These are phyloP conservation scores for Osmoderma eremita DNA, from an alignment of 2,888 invertebrate genomes.

Conservation along the genomic window DNA sequence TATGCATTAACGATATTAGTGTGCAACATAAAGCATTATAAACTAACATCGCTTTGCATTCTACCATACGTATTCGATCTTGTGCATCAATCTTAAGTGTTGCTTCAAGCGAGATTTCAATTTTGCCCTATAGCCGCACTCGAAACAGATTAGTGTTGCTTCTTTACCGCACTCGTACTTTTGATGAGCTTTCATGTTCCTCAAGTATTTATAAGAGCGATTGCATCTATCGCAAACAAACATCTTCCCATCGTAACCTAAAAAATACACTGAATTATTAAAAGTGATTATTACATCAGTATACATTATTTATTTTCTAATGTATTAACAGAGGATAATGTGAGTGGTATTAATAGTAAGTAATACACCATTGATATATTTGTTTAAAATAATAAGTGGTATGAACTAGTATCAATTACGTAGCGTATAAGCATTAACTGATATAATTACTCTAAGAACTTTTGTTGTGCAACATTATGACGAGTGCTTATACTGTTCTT, in stretches of 20 bases:
- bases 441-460: too few species aligned
- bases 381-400: not conserved
- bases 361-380: constrained; percentile 11
- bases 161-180: constrained; percentile 45
- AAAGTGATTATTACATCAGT: too few species aligned
- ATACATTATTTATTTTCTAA: not conserved
- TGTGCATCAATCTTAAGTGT: constrained; percentile 43
- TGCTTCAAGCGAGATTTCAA: constrained; percentile 42
- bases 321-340: not conserved
- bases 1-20: constrained; percentile 13
- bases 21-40: constrained; percentile 1
- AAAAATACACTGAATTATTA: not conserved
- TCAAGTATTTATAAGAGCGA: constrained; percentile 50
- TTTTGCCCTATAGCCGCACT: constrained; percentile 42
- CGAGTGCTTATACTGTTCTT: too few species aligned
- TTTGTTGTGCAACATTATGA: too few species aligned
- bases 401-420: constrained; percentile 6
- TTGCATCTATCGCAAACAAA: constrained; percentile 48
- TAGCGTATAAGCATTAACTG: too few species aligned
- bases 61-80: constrained; percentile 41
- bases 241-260: constrained; percentile 35
- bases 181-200: constrained; percentile 42
- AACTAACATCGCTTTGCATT: constrained; percentile 20
- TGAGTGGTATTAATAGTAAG: constrained; percentile 15
- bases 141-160: constrained; percentile 39